Evolutionary conservation across 2,797 vertebrate species (phyloP), one percentile per base, ranked within the genome.

Genomic region (Anguilla obscura): DNA sequence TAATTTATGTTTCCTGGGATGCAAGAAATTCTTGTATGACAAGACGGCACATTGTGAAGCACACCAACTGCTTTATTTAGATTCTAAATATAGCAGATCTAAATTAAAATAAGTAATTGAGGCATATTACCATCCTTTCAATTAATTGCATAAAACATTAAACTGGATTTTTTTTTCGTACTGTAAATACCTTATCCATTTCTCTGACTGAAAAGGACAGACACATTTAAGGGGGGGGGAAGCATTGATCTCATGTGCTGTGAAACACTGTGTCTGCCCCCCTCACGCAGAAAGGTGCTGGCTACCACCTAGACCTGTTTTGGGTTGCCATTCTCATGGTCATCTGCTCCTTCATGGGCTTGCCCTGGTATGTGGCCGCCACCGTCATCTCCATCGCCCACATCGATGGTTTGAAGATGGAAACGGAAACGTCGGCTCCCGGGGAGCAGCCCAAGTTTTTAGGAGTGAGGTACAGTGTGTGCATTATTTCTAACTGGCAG

Each of bases 341-440:
- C 0, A 0, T 99, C 2, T 99, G 99, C 93, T 99, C 99, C 24
- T 99, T 99, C 90, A 98, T 98, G 98, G 98, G 96, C 0, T 95
- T 99, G 88, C 99, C 99, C 0, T 99, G 99, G 99, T 99, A 99
- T 0, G 99, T 99, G 84, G 99, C 98, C 0, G 99, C 99, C 40
- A 99, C 99, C 0, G 99, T 99, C 89, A 99, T 99, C 94, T 99
- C 99, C 91, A 99, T 99, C 0, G 99, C 99, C 30, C 99, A 99
- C 93, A 98, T 99, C 0, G 99, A 99, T 94, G 99, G 98, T 76
- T 95, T 99, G 93, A 99, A 99, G 94, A 99, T 99, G 99, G 99
- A 99, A 94, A 99, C 98, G 0, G 93, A 99, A 95, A 99, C 98
- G 0, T 99, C 98, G 0, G 99, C 99, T 0, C 99, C 98, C 0